These are phyloP conservation scores for Alloplasta piceator DNA, from an alignment of 2,888 invertebrate genomes.

Conservation along the genomic window DNA sequence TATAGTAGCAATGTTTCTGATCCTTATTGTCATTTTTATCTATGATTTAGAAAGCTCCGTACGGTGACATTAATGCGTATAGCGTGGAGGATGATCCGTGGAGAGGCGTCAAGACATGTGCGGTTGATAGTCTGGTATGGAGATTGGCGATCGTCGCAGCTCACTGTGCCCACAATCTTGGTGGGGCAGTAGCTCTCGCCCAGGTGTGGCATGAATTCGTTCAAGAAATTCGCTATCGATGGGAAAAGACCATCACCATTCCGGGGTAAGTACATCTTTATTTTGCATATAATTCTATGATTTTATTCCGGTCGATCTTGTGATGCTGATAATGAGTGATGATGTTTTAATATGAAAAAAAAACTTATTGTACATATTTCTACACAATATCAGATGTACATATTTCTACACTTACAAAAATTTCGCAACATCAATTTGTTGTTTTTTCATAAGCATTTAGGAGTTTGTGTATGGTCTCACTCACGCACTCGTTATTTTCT, in stretches of 20 bases:
- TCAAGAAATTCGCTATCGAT: constrained; percentile 94
- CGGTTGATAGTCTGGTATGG: constrained; percentile 91
- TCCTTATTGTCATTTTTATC: too few relatives aligned
- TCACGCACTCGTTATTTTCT: constrained; percentile 44
- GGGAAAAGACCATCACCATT: constrained; percentile 91
- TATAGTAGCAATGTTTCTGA: too few relatives aligned
- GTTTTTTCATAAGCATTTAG: constrained; percentile 16
- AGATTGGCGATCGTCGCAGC: constrained; percentile 91
- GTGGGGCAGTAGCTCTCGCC: constrained; percentile 90
- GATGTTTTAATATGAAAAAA: constrained; percentile 30
- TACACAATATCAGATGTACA: constrained; percentile 53
- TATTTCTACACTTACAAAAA: constrained; percentile 40
- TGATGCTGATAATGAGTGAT: constrained; percentile 49
- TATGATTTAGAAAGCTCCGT: constrained; percentile 78
- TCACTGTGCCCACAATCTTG: constrained; percentile 89
- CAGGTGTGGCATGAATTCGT: constrained; percentile 98
- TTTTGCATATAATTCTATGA: neutral
- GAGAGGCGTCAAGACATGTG: constrained; percentile 89
- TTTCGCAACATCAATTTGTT: constrained; percentile 41
- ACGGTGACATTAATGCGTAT: constrained; percentile 74
- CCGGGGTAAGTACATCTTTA: constrained; percentile 90
- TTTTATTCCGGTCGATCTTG: constrained; percentile 28
- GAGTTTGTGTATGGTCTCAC: constrained; percentile 33
- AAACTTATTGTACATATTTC: constrained; percentile 43
- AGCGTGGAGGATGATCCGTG: constrained; percentile 79